Evolutionary conservation across 2,797 vertebrate genomes (phyloP).

Genomic region (Clarias fuscus): DNA sequence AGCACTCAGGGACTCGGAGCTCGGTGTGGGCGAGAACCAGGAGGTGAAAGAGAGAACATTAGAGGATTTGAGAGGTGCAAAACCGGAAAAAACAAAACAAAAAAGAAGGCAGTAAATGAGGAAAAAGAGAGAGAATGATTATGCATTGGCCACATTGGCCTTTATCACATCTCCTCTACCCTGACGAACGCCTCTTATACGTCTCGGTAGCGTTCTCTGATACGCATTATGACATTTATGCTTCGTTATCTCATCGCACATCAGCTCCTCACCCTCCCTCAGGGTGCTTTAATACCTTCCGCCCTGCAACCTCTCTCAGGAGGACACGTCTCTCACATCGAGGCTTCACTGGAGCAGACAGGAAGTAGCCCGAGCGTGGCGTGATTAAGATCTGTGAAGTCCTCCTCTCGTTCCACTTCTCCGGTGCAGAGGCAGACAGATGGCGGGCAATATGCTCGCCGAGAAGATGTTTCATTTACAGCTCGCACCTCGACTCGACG

Average conservation of each 20-base stretch:
- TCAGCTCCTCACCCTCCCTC: slow-evolving; percentile 41
- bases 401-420: slow-evolving; percentile 21
- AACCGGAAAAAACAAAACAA: neutral
- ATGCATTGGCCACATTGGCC: slow-evolving; percentile 51
- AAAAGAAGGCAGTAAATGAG: neutral
- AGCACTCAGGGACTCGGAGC: neutral
- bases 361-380: slow-evolving; percentile 37
- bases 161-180: slow-evolving; percentile 59
- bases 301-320: slow-evolving; percentile 5
- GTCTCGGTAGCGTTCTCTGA: slow-evolving; percentile 56
- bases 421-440: slow-evolving; percentile 39
- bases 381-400: slow-evolving; percentile 53
- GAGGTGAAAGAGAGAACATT: neutral
- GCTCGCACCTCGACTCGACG: neutral
- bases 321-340: slow-evolving; percentile 24
- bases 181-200: slow-evolving; percentile 55
- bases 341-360: slow-evolving; percentile 16
- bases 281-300: slow-evolving; percentile 48
- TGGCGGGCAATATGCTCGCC: slow-evolving; percentile 40
- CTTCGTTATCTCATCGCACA: slow-evolving; percentile 52
- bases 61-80: neutral
- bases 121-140: slow-evolving; percentile 49
- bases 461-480: slow-evolving; percentile 45
- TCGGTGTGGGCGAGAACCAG: neutral
- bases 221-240: slow-evolving; percentile 59